phyloP scores from a whole-genome alignment of 2,888 invertebrate genomes.

The Synergus laeviventris region DNA sequence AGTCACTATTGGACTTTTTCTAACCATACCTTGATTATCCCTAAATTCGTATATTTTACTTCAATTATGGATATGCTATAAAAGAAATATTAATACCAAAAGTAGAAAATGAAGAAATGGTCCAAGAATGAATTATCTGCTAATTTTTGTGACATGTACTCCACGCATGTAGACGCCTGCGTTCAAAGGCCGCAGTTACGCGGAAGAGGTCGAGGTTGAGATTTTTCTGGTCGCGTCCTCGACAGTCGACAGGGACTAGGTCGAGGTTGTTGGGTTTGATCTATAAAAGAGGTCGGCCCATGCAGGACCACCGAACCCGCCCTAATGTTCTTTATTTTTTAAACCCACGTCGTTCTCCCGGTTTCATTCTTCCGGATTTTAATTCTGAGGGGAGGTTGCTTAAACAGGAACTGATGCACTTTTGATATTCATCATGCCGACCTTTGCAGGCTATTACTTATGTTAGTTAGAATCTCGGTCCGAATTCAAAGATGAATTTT shows the following conservation, averaged over 20 bases:
- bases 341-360: slow-evolving; percentile 35
- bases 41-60: too few species aligned
- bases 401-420: not conserved
- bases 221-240: slow-evolving; percentile 52
- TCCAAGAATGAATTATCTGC: too few species aligned
- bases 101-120: too few species aligned
- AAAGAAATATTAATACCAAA: too few species aligned
- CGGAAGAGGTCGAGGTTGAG: slow-evolving; percentile 58
- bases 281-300: slow-evolving; percentile 47
- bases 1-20: too few species aligned
- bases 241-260: slow-evolving; percentile 52
- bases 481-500: too few species aligned
- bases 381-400: not conserved
- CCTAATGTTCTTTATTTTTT: slow-evolving; percentile 25
- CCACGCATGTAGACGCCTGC: slow-evolving; percentile 6
- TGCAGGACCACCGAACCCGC: slow-evolving; percentile 41
- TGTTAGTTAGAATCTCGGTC: too few species aligned
- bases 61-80: too few species aligned
- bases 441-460: not conserved
- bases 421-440: not conserved
- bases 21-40: too few species aligned
- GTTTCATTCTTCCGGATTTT: slow-evolving; percentile 3
- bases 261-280: slow-evolving; percentile 50
- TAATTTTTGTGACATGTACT: not conserved
- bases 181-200: slow-evolving; percentile 28